Evolutionary conservation across 2,888 invertebrate species (phyloP).

Genomic region (Abrostola tripartita): DNA sequence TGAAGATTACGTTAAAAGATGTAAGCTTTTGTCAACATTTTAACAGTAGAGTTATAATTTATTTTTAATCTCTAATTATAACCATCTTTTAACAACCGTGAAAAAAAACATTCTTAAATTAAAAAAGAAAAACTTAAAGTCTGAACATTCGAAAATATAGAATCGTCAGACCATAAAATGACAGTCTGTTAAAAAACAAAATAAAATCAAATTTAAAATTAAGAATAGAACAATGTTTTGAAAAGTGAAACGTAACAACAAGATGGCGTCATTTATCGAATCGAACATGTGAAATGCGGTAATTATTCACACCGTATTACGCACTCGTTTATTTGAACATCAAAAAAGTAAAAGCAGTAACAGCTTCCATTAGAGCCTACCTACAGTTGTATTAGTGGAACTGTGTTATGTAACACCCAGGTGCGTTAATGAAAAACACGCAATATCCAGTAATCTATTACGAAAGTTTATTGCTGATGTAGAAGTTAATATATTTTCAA

Average conservation of each 20-base stretch:
- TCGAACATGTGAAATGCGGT: constrained; percentile 23
- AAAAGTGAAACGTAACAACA: constrained; percentile 23
- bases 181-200: constrained; percentile 11
- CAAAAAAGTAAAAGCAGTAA: constrained; percentile 51
- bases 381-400: constrained; percentile 8
- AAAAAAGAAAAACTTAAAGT: constrained; percentile 8
- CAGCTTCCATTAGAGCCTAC: constrained; percentile 48
- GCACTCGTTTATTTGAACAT: constrained; percentile 30
- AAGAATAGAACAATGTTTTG: constrained; percentile 10
- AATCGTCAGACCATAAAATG: constrained; percentile 10
- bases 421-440: neutral
- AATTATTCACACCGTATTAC: constrained; percentile 41
- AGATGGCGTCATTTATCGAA: constrained; percentile 29
- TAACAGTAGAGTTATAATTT: too few species aligned
- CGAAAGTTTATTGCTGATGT: neutral
- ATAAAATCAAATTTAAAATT: constrained; percentile 11
- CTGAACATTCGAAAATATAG: constrained; percentile 1
- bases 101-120: neutral
- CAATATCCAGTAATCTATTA: neutral
- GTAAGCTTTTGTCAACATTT: too few species aligned
- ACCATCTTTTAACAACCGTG: too few species aligned
- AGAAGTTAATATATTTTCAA: neutral
- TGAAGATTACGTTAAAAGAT: too few species aligned
- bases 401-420: constrained; percentile 16
- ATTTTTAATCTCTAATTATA: too few species aligned